Evolutionary conservation across 2,113 vertebrate genomes (phyloP).

Genomic region (Motacilla tschutschensis): DNA sequence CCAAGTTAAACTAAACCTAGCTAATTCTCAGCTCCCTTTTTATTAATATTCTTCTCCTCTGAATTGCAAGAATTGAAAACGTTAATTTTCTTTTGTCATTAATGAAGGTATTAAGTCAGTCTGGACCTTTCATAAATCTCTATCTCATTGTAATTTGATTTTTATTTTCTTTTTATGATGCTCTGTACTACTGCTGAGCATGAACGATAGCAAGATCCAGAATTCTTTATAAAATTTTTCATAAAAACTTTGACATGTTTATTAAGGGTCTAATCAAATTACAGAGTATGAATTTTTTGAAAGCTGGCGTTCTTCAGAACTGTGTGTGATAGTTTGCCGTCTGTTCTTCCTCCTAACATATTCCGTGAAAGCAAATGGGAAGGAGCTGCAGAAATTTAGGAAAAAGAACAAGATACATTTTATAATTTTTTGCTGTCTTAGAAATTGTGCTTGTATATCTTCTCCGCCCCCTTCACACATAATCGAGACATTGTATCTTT

Average conservation of each 20-base stretch:
- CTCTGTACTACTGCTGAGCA: neutral
- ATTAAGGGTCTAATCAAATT: conserved; percentile 1
- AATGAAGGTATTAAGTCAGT: conserved; percentile 7
- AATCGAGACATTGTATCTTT: neutral
- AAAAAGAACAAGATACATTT: conserved; percentile 12
- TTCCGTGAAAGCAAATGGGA: neutral
- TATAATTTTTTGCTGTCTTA: conserved; percentile 1
- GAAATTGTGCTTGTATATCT: neutral
- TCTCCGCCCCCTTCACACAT: neutral
- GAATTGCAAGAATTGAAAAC: neutral
- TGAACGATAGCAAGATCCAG: neutral
- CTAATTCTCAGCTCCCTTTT: neutral
- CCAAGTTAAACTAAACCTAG: neutral
- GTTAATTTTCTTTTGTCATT: conserved; percentile 23
- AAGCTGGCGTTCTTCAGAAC: neutral
- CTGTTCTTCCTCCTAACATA: neutral
- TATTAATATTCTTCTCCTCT: neutral
- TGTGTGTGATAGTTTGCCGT: neutral
- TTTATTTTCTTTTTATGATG: conserved; percentile 8
- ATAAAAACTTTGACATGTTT: neutral
- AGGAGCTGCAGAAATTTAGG: neutral
- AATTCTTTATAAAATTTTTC: neutral
- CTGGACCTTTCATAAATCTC: neutral
- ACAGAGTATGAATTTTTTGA: neutral
- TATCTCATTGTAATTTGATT: neutral